phyloP scores from a whole-genome alignment of 2,113 vertebrate species.

The Nannospalax galili region DNA sequence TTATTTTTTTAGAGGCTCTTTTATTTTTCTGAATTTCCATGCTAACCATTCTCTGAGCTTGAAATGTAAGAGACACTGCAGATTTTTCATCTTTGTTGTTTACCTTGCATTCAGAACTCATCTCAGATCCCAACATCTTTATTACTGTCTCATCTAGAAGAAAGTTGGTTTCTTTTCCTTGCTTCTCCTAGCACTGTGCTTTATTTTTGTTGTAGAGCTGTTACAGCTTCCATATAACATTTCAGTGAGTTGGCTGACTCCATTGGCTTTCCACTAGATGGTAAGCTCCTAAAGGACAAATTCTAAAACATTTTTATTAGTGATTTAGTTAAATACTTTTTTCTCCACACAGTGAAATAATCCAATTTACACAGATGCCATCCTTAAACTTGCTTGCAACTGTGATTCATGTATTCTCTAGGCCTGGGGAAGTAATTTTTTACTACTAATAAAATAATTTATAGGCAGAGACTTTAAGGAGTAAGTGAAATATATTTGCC shows the following conservation, averaged over 20 bases:
- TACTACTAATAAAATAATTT: background rate
- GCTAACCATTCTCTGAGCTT: background rate
- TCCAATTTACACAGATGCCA: background rate
- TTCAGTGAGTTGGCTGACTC: background rate
- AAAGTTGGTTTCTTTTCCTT: conserved; percentile 3
- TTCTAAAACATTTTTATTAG: conserved; percentile 35
- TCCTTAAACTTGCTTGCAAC: background rate
- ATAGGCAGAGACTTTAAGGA: background rate
- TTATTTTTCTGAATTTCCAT: conserved; percentile 17
- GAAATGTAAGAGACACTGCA: background rate
- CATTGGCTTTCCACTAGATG: conserved; percentile 19
- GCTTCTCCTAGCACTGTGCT: background rate
- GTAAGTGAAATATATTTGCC: background rate
- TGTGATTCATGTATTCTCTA: conserved; percentile 26
- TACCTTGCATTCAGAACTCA: conserved; percentile 9
- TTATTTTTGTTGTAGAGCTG: conserved; percentile 55
- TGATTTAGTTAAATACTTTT: conserved; percentile 47
- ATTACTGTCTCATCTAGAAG: conserved; percentile 15
- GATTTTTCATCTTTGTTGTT: background rate
- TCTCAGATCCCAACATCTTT: background rate
- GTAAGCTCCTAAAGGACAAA: background rate
- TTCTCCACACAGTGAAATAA: background rate
- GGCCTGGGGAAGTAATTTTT: conserved; percentile 4
- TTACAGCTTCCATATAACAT: conserved; percentile 7
- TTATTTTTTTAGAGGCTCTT: conserved; percentile 24